Percentiles rank a stretch among this genome's conserved stretches.
These are phyloP conservation scores for Phainopepla nitens DNA, from an alignment of 2,113 vertebrate species.

Conservation along the genomic window DNA sequence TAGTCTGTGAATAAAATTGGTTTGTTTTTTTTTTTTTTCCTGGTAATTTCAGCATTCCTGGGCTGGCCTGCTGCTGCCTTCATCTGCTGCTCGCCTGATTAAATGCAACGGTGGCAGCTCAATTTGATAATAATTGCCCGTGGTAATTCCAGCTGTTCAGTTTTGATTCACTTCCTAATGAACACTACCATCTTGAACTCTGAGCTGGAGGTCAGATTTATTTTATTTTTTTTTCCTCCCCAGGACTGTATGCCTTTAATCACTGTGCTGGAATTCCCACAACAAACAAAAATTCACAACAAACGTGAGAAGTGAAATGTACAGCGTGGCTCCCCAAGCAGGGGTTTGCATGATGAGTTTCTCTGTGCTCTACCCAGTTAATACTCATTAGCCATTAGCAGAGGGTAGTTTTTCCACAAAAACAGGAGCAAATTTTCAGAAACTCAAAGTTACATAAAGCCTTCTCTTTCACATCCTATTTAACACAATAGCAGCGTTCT, in stretches of 20 bases:
- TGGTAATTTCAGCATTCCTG: not conserved
- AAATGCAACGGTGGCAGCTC: not conserved
- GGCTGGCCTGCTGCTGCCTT: not conserved
- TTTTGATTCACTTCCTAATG: not conserved
- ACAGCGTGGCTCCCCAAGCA: not conserved
- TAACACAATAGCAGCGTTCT: not conserved
- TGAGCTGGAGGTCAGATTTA: not conserved
- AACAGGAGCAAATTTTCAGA: not conserved
- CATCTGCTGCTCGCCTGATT: not conserved
- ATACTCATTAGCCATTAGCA: not conserved
- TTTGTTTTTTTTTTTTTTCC: accelerated
- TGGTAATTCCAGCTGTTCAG: not conserved
- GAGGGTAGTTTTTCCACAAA: not conserved
- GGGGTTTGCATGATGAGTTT: not conserved
- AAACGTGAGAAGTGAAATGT: not conserved
- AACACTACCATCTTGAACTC: not conserved
- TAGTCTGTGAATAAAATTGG: accelerated
- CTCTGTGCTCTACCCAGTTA: not conserved
- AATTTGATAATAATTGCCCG: not conserved
- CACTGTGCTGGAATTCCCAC: not conserved
- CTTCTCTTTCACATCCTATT: not conserved
- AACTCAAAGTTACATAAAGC: not conserved
- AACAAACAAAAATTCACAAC: not conserved
- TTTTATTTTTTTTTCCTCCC: not conserved
- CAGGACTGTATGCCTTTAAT: not conserved